Conservation (phyloP, 2,113 vertebrate species). For the Thymallus thymallus region DNA sequence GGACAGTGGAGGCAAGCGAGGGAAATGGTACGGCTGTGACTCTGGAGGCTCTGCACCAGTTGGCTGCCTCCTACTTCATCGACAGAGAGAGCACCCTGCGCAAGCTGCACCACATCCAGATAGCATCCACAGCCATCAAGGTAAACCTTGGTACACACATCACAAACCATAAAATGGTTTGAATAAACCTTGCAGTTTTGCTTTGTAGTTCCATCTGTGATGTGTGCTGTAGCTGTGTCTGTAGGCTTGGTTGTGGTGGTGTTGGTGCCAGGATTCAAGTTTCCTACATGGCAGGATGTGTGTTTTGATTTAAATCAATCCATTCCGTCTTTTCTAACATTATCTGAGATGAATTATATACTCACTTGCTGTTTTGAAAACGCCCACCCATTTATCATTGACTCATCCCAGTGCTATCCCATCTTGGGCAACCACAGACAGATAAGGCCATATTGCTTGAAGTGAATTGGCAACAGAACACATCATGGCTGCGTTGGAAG, state of each 20-base stretch:
- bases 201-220: too few relatives aligned
- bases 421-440: constrained; percentile 34
- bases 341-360: neutral
- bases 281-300: constrained; percentile 49
- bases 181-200: too few relatives aligned
- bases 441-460: constrained; percentile 57
- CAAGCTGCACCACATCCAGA: constrained; percentile 81
- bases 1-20: constrained; percentile 67
- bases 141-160: constrained; percentile 13
- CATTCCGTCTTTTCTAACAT: constrained; percentile 25
- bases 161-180: too few relatives aligned
- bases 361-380: constrained; percentile 19
- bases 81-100: constrained; percentile 80
- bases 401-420: constrained; percentile 35
- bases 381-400: constrained; percentile 42
- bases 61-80: constrained; percentile 82
- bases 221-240: constrained; percentile 1
- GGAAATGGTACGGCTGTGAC: constrained; percentile 75
- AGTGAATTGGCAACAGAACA: constrained; percentile 59
- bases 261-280: too few relatives aligned
- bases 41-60: constrained; percentile 80
- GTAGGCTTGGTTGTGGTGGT: neutral
- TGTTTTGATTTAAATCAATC: constrained; percentile 55
- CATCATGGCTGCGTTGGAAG: constrained; percentile 57
- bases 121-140: constrained; percentile 81